Evolutionary conservation across 2,888 invertebrate genomes (phyloP), one percentile per base, ranked within the genome.

Genomic region (Thereva unica): DNA sequence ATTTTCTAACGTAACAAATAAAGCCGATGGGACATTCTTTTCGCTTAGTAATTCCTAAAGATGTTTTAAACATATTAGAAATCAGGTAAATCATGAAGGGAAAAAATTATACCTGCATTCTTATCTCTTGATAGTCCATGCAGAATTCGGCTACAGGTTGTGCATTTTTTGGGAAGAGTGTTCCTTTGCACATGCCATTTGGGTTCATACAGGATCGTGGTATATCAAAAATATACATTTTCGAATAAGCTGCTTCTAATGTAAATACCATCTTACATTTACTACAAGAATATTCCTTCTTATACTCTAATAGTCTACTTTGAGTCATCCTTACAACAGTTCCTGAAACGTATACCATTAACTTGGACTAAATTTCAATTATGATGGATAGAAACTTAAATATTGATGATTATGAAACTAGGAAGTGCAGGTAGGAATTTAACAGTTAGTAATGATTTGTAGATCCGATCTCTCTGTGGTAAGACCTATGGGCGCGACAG

Each of bases 41-140:
- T 88, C 88, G 72, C 87, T 88, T 9, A 90, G 85, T 82, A 90
- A 89, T 77, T 94, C 93, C 87, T 93, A 82, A 64, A 80, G 45
- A 41, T 10, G 1, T 23, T 23, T 23, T 23, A 23, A 10, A 45
- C 9, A 67, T 53, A 49, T 38, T 42, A 4, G 42, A 42, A 9
- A 42, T 42, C 2, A 3, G 42, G n/a, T n/a, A n/a, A n/a, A 49
- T 10, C n/a, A 34, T 54, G 57, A 42, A 49, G 6, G 8, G 3
- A 6, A 10, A n/a, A 10, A n/a, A 8, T 67, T 67, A 56, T 79
- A 87, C 89, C 82, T 90, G 90, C 75, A 95, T 85, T 82, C 92
- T 93, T 9, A 93, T 87, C 83, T 93, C 92, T 79, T 93, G 93
- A 80, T 90, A 92, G 82, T 93, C 92, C 73, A 86, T 89, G 76